Conservation (phyloP, 2,888 invertebrate species). For the Camponotus fellah region DNA sequence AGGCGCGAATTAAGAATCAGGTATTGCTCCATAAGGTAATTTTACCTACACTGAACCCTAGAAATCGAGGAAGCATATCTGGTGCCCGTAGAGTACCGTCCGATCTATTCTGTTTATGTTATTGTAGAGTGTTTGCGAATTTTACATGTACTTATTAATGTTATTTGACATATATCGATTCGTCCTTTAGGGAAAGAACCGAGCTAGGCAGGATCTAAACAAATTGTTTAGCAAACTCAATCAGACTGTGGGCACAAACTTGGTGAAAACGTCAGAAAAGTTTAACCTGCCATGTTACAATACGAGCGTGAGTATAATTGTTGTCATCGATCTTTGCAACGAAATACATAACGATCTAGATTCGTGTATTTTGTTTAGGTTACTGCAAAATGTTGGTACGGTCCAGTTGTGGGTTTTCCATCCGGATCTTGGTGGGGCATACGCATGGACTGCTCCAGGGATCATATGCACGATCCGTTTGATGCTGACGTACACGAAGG, state of each 20-base stretch:
- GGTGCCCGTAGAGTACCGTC: not conserved
- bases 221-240: constrained; percentile 78
- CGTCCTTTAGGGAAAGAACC: constrained; percentile 72
- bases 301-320: constrained; percentile 57
- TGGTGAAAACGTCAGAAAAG: constrained; percentile 53
- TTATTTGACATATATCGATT: not conserved
- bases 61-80: not conserved
- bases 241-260: constrained; percentile 64
- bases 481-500: constrained; percentile 79
- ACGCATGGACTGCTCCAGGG: constrained; percentile 84
- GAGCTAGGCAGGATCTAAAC: constrained; percentile 72
- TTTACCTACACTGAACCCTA: not conserved
- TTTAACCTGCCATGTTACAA: constrained; percentile 50
- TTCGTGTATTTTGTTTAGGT: constrained; percentile 59
- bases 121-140: not conserved
- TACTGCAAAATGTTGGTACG: constrained; percentile 75
- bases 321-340: not conserved
- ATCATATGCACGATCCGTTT: constrained; percentile 81
- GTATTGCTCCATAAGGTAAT: constrained; percentile 60
- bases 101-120: not conserved
- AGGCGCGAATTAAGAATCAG: constrained; percentile 70
- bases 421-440: constrained; percentile 85
- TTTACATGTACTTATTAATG: not conserved
- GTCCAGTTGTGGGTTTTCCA: constrained; percentile 77
- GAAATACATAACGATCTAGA: not conserved